These are phyloP conservation scores for Spheniscus humboldti DNA, from an alignment of 2,797 vertebrate genomes.

Conservation along the genomic window DNA sequence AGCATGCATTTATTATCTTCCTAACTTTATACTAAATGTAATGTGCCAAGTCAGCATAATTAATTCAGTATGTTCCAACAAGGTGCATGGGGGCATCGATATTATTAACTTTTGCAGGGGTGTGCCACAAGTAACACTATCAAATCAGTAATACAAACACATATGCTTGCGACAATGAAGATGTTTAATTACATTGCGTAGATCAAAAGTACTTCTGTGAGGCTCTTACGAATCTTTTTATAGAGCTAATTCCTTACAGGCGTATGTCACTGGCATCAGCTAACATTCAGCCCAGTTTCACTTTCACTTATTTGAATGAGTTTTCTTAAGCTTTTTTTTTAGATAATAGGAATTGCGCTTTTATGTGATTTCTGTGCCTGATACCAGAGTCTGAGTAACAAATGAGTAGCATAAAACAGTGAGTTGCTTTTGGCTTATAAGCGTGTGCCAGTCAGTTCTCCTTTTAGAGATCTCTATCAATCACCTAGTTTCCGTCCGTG, in stretches of 20 bases:
- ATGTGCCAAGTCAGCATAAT: not conserved
- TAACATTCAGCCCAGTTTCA: not conserved
- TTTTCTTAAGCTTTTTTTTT: not conserved
- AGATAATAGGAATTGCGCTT: not conserved
- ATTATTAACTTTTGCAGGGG: not conserved
- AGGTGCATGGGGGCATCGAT: too few relatives aligned
- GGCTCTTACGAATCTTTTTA: not conserved
- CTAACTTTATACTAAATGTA: not conserved
- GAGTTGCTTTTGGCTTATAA: not conserved
- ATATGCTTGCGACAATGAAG: not conserved
- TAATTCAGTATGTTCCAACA: not conserved
- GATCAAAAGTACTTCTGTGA: not conserved
- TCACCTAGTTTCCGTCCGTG: not conserved
- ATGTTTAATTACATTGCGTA: not conserved
- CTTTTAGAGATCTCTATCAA: not conserved
- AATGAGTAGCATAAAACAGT: not conserved
- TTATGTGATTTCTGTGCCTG: not conserved
- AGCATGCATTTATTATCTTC: not conserved
- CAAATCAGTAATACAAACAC: not conserved
- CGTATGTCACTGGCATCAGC: not conserved
- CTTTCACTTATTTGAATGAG: not conserved
- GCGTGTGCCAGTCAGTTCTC: fast-evolving
- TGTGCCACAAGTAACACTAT: not conserved
- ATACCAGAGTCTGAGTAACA: not conserved
- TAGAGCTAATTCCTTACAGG: not conserved